Evolutionary conservation across 2,888 invertebrate species (phyloP).

Genomic region (Eupithecia tripunctaria): DNA sequence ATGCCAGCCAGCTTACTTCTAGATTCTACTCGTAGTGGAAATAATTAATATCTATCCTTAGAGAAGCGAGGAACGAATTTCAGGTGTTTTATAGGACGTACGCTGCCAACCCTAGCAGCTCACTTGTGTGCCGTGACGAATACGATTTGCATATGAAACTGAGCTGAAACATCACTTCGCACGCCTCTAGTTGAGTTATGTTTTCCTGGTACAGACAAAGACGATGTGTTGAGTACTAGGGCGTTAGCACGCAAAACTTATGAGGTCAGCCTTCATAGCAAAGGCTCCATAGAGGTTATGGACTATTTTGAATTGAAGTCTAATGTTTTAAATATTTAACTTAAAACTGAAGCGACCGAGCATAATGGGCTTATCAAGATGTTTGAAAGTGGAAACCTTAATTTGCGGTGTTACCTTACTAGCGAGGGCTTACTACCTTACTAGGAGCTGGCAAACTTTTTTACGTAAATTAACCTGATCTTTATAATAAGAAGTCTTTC

Average conservation of each 20-base stretch:
- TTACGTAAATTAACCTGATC: not conserved
- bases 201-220: constrained; percentile 54
- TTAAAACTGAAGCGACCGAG: not conserved
- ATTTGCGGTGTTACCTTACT: not conserved
- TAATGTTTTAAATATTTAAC: not conserved
- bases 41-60: not conserved
- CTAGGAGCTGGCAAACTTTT: not conserved
- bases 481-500: no score
- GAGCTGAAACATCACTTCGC: constrained; percentile 59
- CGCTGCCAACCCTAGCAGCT: constrained; percentile 29
- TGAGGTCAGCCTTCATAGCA: constrained; percentile 18
- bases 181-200: constrained; percentile 56
- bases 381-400: not conserved
- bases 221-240: constrained; percentile 47
- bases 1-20: not conserved
- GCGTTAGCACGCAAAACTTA: constrained; percentile 34
- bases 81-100: not conserved
- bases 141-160: constrained; percentile 69
- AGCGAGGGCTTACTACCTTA: no score
- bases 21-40: not conserved
- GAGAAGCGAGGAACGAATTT: not conserved
- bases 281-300: not conserved
- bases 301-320: not conserved
- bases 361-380: not conserved
- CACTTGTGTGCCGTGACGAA: constrained; percentile 60